Evolutionary conservation across 2,113 vertebrate genomes (phyloP), one percentile per base, ranked within the genome.

Genomic region (Taurulus bubalis): DNA sequence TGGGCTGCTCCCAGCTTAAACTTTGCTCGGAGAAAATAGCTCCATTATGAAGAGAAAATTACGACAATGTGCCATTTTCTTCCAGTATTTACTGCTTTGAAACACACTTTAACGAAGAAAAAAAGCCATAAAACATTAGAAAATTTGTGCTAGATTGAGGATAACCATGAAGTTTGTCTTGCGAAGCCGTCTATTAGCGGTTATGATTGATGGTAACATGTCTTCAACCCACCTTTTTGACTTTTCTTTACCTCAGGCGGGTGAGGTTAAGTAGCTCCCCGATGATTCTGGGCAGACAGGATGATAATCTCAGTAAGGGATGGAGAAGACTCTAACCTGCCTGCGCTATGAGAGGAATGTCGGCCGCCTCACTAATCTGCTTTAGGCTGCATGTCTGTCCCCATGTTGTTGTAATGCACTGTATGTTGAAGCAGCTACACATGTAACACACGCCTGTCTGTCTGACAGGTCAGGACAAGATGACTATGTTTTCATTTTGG

Each of bases 321-420:
- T 77, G 68, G 60, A 58, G 67, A 66, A 84, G 75, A 77, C 55
- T 66, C 26, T 9, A 75, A 32, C n/a, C n/a, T 74, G 14, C 14
- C 53, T 76, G 38, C 63, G 45, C 49, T 87, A 68, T 82, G 80
- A 77, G 8, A 80, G 85, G 83, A 87, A 85, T 69, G 71, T 87
- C 56, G 80, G 56, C 58, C 62, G 68, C 71, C 71, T 82, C 63
- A 34, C 59, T 9, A 65, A 28, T 2, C 55, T 53, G 71, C 42
- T 81, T 16, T 36, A 65, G 74, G 42, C 75, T 72, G 55, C 47
- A 38, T 24, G 71, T 78, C 49, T 49, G 55, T 79, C 45, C 56
- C 45, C 26, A 47, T 45, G 45, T 62, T 70, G 36, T 68, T 70
- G 32, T 60, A 24, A 63, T 77, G 18, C 60, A 62, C 32, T 32